These are phyloP conservation scores for Zaprionus gabonicus DNA, from an alignment of 1,140 invertebrate genomes.

Conservation along the genomic window DNA sequence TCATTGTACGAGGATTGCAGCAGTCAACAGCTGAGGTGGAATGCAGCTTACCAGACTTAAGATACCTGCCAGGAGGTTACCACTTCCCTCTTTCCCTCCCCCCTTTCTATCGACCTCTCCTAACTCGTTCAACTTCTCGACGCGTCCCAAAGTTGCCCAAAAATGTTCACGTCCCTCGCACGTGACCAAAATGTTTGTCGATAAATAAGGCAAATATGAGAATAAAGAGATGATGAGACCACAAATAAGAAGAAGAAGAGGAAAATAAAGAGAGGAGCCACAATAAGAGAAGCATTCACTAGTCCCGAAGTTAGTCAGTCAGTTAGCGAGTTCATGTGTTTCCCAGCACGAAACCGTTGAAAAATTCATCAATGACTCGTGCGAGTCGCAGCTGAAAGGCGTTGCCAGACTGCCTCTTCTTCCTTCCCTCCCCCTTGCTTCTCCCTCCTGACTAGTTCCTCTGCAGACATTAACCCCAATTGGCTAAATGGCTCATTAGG, in stretches of 20 bases:
- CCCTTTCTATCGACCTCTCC: background rate
- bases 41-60: constrained; percentile 51
- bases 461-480: constrained; percentile 73
- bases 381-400: constrained; percentile 32
- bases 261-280: constrained; percentile 39
- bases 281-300: constrained; percentile 46
- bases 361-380: constrained; percentile 70
- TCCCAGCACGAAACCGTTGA: constrained; percentile 62
- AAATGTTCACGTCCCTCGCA: constrained; percentile 65
- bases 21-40: constrained; percentile 36
- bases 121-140: constrained; percentile 38
- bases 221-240: constrained; percentile 56
- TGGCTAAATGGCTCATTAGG: constrained; percentile 77
- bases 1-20: constrained; percentile 43
- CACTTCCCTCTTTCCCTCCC: background rate
- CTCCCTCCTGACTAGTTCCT: background rate
- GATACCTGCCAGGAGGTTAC: background rate
- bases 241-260: constrained; percentile 2
- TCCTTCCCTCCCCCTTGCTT: background rate
- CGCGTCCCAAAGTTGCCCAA: constrained; percentile 61
- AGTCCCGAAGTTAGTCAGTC: constrained; percentile 39
- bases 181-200: constrained; percentile 76
- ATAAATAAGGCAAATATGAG: constrained; percentile 77
- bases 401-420: constrained; percentile 14
- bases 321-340: constrained; percentile 69